Conservation (phyloP, 2,113 vertebrate genomes). For the Gavialis gangeticus region DNA sequence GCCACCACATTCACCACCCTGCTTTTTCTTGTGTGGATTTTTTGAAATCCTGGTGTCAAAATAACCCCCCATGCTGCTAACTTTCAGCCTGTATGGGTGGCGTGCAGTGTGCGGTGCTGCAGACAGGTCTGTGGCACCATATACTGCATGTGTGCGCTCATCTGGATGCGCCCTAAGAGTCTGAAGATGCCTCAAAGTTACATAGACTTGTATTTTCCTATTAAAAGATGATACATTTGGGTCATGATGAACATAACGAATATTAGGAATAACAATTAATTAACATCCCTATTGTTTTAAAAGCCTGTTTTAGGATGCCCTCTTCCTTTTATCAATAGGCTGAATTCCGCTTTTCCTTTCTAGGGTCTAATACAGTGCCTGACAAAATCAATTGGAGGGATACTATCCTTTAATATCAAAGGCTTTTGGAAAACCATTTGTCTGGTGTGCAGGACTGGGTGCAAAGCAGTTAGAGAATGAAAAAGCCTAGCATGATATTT, state of each 20-base stretch:
- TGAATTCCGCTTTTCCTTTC: neutral
- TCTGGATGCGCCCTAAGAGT: neutral
- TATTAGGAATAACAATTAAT: neutral
- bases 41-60: too few species aligned
- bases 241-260: neutral
- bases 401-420: neutral
- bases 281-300: neutral
- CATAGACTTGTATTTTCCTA: neutral
- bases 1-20: too few species aligned
- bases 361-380: neutral
- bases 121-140: too few species aligned
- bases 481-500: neutral
- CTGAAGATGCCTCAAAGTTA: neutral
- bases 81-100: too few species aligned
- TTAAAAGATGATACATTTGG: neutral
- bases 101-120: too few species aligned
- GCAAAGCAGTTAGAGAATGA: neutral
- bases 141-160: too few species aligned
- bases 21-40: too few species aligned
- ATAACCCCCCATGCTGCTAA: too few species aligned
- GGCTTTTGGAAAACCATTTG: neutral
- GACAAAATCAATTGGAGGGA: neutral
- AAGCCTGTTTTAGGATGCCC: neutral
- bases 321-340: neutral
- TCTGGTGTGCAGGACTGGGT: neutral